These are phyloP conservation scores for Sussaba pulchella DNA, from an alignment of 2,888 invertebrate genomes.

Conservation along the genomic window DNA sequence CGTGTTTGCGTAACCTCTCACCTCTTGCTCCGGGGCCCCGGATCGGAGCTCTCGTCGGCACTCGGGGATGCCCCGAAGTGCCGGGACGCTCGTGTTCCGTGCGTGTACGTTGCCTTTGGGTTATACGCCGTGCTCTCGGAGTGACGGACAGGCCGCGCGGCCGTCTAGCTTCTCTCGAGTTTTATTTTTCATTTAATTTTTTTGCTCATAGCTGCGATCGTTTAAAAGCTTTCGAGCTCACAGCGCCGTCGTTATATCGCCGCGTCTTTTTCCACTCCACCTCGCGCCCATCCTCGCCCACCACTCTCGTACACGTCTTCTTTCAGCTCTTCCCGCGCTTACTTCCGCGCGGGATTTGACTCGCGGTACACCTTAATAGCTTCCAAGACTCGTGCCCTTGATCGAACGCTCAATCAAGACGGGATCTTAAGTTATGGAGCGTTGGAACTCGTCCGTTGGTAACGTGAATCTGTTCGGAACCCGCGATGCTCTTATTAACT, in stretches of 20 bases:
- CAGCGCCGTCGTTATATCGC: constrained; percentile 42
- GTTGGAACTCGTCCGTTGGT: not conserved
- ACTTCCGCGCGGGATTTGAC: constrained; percentile 45
- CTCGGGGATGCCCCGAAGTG: constrained; percentile 70
- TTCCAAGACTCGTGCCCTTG: constrained; percentile 64
- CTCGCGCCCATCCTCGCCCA: constrained; percentile 43
- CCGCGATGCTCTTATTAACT: not conserved
- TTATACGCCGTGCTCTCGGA: constrained; percentile 72
- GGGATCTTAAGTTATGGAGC: not conserved
- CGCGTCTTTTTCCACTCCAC: constrained; percentile 43
- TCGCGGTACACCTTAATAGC: constrained; percentile 73
- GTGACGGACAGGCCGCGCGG: constrained; percentile 78
- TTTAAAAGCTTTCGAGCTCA: constrained; percentile 76
- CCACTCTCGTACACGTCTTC: constrained; percentile 4
- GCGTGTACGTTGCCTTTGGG: constrained; percentile 71
- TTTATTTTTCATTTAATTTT: constrained; percentile 37
- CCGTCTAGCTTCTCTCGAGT: constrained; percentile 66
- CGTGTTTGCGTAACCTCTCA: constrained; percentile 83
- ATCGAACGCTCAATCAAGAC: constrained; percentile 26
- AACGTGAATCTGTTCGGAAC: not conserved
- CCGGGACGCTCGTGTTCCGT: constrained; percentile 73
- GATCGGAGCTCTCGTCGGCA: constrained; percentile 72
- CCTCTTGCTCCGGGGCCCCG: constrained; percentile 75
- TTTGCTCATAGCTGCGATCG: constrained; percentile 63
- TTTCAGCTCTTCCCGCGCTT: constrained; percentile 3